Evolutionary conservation across 2,888 invertebrate genomes (phyloP).

Genomic region (Eupithecia exiguata): DNA sequence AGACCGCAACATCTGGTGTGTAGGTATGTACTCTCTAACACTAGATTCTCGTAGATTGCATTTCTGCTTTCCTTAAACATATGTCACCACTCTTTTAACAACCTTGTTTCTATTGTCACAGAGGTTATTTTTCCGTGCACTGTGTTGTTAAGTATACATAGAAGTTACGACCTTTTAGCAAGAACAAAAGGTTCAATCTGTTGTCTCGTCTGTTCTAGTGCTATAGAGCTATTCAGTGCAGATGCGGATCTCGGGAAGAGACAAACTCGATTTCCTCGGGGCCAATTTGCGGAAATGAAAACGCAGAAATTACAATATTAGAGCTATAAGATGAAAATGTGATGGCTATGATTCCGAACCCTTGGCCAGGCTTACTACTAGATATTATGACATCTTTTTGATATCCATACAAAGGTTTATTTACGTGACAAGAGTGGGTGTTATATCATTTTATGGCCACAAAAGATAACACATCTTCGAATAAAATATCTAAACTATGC

Average conservation of each 20-base stretch:
- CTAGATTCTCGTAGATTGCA: conserved; percentile 74
- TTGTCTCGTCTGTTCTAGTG: conserved; percentile 72
- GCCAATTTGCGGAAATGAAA: conserved; percentile 70
- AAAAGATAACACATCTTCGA: not conserved
- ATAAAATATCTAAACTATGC: not conserved
- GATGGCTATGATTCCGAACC: not conserved
- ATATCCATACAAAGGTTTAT: conserved; percentile 2
- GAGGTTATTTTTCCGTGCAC: conserved; percentile 48
- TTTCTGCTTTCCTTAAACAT: conserved; percentile 65
- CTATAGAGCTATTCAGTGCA: conserved; percentile 75
- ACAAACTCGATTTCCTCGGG: conserved; percentile 71
- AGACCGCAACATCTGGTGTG: conserved; percentile 79
- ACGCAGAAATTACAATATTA: conserved; percentile 54
- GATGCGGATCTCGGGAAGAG: conserved; percentile 71
- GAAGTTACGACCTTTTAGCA: conserved; percentile 62
- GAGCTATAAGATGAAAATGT: conserved; percentile 4
- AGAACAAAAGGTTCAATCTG: conserved; percentile 71
- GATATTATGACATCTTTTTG: not conserved
- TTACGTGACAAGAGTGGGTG: not conserved
- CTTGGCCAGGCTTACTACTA: not conserved
- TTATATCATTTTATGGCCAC: not conserved
- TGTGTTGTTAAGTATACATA: conserved; percentile 46
- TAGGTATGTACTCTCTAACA: conserved; percentile 57
- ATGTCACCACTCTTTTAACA: conserved; percentile 14
- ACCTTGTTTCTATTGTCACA: conserved; percentile 35